Evolutionary conservation across 2,888 invertebrate genomes (phyloP), one percentile per base, ranked within the genome.

Genomic region (Epinotia ramella): DNA sequence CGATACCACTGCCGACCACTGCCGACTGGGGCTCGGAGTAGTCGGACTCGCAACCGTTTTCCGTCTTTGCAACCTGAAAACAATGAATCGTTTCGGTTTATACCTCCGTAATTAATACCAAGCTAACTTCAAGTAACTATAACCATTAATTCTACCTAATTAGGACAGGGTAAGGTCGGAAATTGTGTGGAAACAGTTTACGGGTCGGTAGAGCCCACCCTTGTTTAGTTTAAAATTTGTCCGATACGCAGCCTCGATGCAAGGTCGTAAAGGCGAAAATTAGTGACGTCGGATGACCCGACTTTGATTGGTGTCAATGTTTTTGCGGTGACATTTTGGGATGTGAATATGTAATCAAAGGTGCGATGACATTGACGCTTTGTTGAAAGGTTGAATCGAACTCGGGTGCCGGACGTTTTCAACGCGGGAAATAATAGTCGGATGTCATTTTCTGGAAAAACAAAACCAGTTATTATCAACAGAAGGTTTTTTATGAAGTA

Each of bases 21-120:
- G 53, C n/a, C 53, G 76, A 72, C 67, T 60, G 59, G 75, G 71
- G 53, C 33, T 28, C 46, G 28, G 20, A 16, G 24, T 16, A 60
- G 40, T 53, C 59, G 24, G 3, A 24, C 1, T 40, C 16, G 9
- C 56, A 56, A 53, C 67, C 56, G 71, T 77, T 76, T 76, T 68
- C 76, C 68, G 65, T 62, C 73, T 64, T 49, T 65, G 67, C 79
- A 78, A 78, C 77, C 80, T 80, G 80, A 81, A 83, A 81, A 87
- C 86, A 85, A 86, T 84, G 83, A 84, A 81, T 81, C 78, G 81
- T 83, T 84, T 84, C 69, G 81, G 83, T 84, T 84, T 84, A 84
- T 82, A 84, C 83, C 81, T 82, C 75, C 79, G 81, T 84, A 84
- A 83, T 81, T 81, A 81, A 81, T 81, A 79, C 82, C 81, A 83